Conservation (phyloP, 53 echinoderm and acorn worm genomes). For the Echinarachnius parma region DNA sequence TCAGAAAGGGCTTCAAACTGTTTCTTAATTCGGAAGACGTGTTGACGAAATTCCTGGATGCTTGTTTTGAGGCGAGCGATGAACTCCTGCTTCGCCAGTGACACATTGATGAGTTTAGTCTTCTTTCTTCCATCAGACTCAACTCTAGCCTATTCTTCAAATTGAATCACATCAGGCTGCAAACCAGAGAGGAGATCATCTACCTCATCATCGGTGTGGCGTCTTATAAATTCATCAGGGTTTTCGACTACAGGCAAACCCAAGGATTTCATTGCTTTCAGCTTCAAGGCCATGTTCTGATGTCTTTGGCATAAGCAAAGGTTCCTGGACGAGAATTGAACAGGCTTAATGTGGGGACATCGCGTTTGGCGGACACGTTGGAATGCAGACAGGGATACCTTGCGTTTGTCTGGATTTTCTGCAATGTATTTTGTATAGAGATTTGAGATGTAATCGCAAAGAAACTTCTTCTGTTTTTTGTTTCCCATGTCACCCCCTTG, state of each 20-base stretch:
- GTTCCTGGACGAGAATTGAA: conserved; percentile 41
- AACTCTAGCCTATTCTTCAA: conserved; percentile 51
- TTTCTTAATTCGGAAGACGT: conserved; percentile 2
- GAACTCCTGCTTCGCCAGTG: conserved; percentile 39
- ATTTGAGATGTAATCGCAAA: conserved; percentile 45
- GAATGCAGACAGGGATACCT: conserved; percentile 48
- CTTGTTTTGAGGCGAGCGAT: conserved; percentile 1
- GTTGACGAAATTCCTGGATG: conserved; percentile 29
- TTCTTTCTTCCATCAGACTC: conserved; percentile 54
- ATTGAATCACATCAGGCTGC: conserved; percentile 34
- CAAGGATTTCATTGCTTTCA: conserved; percentile 48
- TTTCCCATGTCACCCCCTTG: conserved; percentile 12
- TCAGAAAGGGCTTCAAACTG: conserved; percentile 25
- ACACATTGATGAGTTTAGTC: conserved; percentile 32
- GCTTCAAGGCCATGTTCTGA: conserved; percentile 50
- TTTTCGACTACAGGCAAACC: conserved; percentile 13
- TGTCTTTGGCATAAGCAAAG: conserved; percentile 51
- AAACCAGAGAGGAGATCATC: conserved; percentile 26
- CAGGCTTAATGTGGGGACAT: conserved; percentile 49
- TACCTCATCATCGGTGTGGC: conserved; percentile 23
- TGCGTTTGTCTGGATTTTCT: conserved; percentile 48
- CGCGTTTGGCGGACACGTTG: conserved; percentile 34
- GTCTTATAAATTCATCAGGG: conserved; percentile 48
- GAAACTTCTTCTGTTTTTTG: conserved; percentile 43
- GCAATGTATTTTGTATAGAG: conserved; percentile 45